A percentile compares a stretch with the other conserved stretches of the same genome.
These are phyloP conservation scores for Helleia helle DNA, from an alignment of 2,888 invertebrate species.

Conservation along the genomic window DNA sequence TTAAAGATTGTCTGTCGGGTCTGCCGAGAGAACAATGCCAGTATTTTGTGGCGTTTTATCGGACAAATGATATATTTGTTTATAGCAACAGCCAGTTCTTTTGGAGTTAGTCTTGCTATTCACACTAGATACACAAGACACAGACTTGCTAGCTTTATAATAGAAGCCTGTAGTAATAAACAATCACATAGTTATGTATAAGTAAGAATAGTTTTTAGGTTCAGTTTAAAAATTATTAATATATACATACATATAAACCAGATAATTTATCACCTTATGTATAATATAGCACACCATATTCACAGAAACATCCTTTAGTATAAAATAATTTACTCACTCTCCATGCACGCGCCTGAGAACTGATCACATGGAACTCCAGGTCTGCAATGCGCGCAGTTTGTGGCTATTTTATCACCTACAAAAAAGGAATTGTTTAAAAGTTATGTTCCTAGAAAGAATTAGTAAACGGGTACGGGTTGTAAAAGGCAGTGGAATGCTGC, in stretches of 20 bases:
- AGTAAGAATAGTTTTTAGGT: not conserved
- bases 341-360: slow-evolving; percentile 85
- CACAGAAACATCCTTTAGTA: not conserved
- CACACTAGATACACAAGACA: slow-evolving; percentile 46
- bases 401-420: slow-evolving; percentile 32
- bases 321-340: slow-evolving; percentile 76
- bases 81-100: slow-evolving; percentile 68
- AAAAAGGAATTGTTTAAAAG: slow-evolving; percentile 2
- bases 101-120: slow-evolving; percentile 72
- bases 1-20: slow-evolving; percentile 48
- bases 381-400: slow-evolving; percentile 84
- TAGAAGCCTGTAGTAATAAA: slow-evolving; percentile 29
- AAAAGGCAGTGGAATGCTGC: too few relatives aligned
- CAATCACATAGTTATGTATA: slow-evolving; percentile 9
- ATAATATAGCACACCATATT: not conserved
- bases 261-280: not conserved
- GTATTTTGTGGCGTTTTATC: slow-evolving; percentile 72
- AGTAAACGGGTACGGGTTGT: not conserved
- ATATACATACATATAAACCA: slow-evolving; percentile 1
- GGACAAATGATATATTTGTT: slow-evolving; percentile 60
- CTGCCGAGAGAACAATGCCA: slow-evolving; percentile 64
- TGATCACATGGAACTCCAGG: slow-evolving; percentile 85
- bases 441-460: slow-evolving; percentile 4
- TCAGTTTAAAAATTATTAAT: not conserved
- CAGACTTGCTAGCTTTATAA: slow-evolving; percentile 53